Evolutionary conservation across 2,113 vertebrate species (phyloP).

Genomic region (Asarcornis scutulata): DNA sequence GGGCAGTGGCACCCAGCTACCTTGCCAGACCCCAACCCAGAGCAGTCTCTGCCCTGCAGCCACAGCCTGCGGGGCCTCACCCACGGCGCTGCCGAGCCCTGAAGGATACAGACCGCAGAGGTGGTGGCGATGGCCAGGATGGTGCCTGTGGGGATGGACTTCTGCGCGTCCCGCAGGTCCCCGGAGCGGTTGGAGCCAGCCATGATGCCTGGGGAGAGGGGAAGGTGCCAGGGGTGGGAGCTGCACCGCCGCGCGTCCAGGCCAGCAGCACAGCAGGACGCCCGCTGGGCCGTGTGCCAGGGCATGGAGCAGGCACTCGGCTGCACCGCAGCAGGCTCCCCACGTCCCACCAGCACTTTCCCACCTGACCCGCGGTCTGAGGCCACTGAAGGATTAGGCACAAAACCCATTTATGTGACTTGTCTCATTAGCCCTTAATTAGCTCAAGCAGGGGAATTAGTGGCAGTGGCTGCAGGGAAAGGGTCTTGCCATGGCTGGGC

Average conservation of each 20-base stretch:
- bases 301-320: accelerated
- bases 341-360: not conserved
- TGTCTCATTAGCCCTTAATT: slow-evolving; percentile 56
- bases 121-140: slow-evolving; percentile 97
- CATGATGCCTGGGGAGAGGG: slow-evolving; percentile 90
- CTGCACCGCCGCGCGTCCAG: accelerated
- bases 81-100: not conserved
- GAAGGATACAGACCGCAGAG: slow-evolving; percentile 96
- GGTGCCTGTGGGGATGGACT: slow-evolving; percentile 96
- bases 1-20: not conserved
- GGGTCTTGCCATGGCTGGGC: not conserved
- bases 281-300: accelerated
- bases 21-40: not conserved
- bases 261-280: accelerated
- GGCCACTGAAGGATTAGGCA: slow-evolving; percentile 19
- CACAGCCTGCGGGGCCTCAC: accelerated
- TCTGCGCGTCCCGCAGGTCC: slow-evolving; percentile 97
- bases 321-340: accelerated
- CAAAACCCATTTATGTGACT: slow-evolving; percentile 25
- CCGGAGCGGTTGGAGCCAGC: slow-evolving; percentile 97
- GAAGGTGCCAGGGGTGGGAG: accelerated
- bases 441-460: slow-evolving; percentile 8
- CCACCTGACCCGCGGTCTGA: not conserved
- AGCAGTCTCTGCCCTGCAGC: not conserved
- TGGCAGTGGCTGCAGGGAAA: not conserved